These are phyloP conservation scores for Palythoa caribaeorum DNA, from an alignment of 92 coral and sea anemone species.

Conservation along the genomic window DNA sequence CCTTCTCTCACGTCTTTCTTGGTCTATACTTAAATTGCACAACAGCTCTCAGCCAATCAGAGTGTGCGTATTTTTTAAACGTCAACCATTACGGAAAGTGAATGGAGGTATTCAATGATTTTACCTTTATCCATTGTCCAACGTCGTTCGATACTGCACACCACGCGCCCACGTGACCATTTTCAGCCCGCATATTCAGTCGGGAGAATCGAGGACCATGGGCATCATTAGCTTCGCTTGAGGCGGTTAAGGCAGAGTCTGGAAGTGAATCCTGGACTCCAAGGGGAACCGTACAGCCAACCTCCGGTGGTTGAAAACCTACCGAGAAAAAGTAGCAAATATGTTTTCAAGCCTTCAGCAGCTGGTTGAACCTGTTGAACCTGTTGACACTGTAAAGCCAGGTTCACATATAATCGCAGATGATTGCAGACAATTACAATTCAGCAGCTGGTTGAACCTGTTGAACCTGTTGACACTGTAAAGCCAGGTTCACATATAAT, in stretches of 20 bases:
- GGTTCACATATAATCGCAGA: no score
- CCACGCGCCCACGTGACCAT: constrained; percentile 36
- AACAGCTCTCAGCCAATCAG: no score
- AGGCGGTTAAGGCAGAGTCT: constrained; percentile 28
- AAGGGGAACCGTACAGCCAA: constrained; percentile 35
- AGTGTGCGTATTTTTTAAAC: no score
- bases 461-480: no score
- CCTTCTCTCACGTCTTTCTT: no score
- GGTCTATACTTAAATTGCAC: no score
- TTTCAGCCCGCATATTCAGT: constrained; percentile 28
- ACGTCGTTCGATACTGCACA: constrained; percentile 17
- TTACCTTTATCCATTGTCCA: constrained; percentile 46
- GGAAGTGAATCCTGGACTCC: constrained; percentile 44
- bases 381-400: no score
- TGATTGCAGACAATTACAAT: no score
- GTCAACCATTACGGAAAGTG: no score
- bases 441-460: no score
- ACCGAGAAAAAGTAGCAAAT: neutral
- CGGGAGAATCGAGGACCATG: constrained; percentile 23
- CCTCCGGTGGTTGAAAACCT: constrained; percentile 25
- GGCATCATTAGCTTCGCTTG: neutral
- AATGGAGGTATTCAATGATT: neutral
- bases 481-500: no score
- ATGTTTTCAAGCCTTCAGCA: neutral
- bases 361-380: no score